Evolutionary conservation across 2,888 invertebrate genomes (phyloP), one percentile per base, ranked within the genome.

Genomic region (Dichetophora obliterata): DNA sequence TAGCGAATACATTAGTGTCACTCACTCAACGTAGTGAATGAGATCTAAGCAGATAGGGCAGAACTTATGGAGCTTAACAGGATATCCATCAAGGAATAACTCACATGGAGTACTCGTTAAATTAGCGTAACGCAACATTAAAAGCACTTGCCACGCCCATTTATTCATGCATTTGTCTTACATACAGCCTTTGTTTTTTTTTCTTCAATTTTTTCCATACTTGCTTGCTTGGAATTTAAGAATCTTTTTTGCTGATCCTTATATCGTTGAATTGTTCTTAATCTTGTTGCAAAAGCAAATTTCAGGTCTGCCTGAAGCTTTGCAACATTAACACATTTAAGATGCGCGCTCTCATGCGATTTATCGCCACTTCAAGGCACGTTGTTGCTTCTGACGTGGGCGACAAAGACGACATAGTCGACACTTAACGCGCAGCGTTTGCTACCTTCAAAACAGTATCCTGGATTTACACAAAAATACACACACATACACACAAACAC

Each of bases 1-100:
- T n/a, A 61, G 43, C 72, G 37, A 27, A 59, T 43, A 54, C 72
- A 72, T 72, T 72, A 72, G 72, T 16, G 59, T 19, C 71, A 54
- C 24, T 27, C n/a, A 31, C n/a, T 9, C 19, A 34, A 5, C 57
- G 37, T 14, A 31, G 57, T 34, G 22, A 9, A 57, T 22, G 6
- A 57, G 57, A 19, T 27, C 2, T 8, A 43, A 43, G 43, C 43
- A 43, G 43, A 14, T 43, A 14, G 11, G 14, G 43, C 14, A 14
- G 43, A 6, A 43, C 14, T 43, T 43, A 43, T 43, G 43, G 14
- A 43, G 43, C 11, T 43, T 59, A 24, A 59, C 16, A 24, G 59
- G 16, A 27, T 19, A 59, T 59, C 14, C 59, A 24, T 59, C 59
- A 59, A 31, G 14, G 11, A 16, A 16, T 27, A n/a, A 31, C 19